Percentiles rank a stretch among this genome's conserved stretches.
Evolutionary conservation across 37 sponge, comb jelly and placozoan species (phyloP).

Genomic region (Ianthella basta): DNA sequence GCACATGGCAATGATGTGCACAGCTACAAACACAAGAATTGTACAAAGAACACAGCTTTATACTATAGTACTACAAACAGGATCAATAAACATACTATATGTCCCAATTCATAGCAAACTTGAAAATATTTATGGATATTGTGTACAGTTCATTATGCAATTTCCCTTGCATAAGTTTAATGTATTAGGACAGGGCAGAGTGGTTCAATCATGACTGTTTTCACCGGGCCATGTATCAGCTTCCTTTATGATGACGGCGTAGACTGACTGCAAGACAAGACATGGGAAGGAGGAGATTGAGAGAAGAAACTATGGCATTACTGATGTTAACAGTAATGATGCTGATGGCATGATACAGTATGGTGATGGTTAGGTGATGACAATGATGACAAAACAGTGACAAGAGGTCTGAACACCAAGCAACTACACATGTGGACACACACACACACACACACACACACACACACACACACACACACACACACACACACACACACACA

Average conservation of each 20-base stretch:
- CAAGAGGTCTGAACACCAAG: background rate
- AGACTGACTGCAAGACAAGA: constrained; percentile 57
- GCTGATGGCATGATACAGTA: constrained; percentile 70
- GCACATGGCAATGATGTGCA: no score
- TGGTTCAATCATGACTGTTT: no score
- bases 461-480: constrained; percentile 38
- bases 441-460: constrained; percentile 30
- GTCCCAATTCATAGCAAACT: no score
- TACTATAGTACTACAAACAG: no score
- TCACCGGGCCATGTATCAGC: constrained; percentile 11
- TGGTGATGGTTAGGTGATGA: constrained; percentile 59
- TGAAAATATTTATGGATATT: no score
- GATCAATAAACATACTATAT: no score
- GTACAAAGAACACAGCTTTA: no score
- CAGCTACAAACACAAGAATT: no score
- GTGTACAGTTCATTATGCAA: no score
- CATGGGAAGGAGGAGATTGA: constrained; percentile 9
- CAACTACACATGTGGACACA: background rate
- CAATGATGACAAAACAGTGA: background rate
- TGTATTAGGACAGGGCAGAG: no score
- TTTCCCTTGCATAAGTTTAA: no score
- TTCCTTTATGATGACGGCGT: constrained; percentile 50
- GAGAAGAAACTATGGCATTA: background rate
- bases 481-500: constrained; percentile 38
- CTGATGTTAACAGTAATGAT: background rate